A percentile compares a stretch with the other conserved stretches of the same genome.
Conservation (phyloP, 2,113 vertebrate genomes). For the Petrocephalus microphthalmus region DNA sequence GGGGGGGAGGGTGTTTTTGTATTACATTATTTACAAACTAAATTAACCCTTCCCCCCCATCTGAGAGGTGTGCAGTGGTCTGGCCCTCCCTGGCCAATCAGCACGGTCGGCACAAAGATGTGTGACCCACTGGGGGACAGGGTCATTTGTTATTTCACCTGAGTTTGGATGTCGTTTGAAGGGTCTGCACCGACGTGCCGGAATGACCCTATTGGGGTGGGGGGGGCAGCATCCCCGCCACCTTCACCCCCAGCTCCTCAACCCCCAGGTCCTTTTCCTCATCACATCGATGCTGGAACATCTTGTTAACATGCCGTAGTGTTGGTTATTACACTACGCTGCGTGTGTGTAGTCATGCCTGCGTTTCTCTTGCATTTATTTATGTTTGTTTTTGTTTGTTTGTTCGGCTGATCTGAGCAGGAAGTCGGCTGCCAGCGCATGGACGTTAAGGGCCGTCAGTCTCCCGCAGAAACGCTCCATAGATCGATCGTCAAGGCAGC, state of each 20-base stretch:
- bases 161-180: not conserved
- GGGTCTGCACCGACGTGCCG: not conserved
- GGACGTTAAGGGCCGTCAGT: not conserved
- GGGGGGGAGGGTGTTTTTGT: not conserved
- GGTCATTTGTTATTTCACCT: not conserved
- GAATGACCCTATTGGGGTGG: not conserved
- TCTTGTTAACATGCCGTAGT: not conserved
- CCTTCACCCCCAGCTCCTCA: not conserved
- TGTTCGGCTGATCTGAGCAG: not conserved
- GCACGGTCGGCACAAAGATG: not conserved
- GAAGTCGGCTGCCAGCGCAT: not conserved
- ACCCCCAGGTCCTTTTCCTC: not conserved
- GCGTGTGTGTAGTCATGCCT: not conserved
- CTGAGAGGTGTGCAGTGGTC: not conserved
- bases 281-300: not conserved
- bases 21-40: not conserved
- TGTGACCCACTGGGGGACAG: not conserved
- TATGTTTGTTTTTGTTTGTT: too few species aligned
- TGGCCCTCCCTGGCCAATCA: not conserved
- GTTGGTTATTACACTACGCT: not conserved
- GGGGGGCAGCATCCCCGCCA: not conserved
- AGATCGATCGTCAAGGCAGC: not conserved
- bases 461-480: not conserved
- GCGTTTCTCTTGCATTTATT: not conserved
- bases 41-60: too few species aligned